phyloP scores from a whole-genome alignment of 2,797 vertebrate genomes.

The Artibeus jamaicensis region DNA sequence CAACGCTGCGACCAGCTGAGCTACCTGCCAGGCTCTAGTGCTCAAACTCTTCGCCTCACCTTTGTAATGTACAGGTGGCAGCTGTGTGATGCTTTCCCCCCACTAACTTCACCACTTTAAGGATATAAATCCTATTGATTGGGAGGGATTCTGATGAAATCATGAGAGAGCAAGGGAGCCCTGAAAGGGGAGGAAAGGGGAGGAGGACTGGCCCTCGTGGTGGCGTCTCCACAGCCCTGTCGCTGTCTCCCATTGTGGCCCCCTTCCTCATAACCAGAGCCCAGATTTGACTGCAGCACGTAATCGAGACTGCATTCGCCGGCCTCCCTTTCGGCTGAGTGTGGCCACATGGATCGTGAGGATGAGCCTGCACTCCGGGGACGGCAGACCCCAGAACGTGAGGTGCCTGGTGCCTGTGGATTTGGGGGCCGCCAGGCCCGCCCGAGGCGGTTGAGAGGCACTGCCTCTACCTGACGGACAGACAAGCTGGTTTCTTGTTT shows the following conservation, averaged over 20 bases:
- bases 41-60: not conserved
- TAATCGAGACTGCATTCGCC: not conserved
- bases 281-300: not conserved
- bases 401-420: not conserved
- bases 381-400: no score
- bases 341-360: not conserved
- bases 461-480: not conserved
- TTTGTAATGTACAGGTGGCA: not conserved
- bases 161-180: not conserved
- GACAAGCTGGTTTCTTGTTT: not conserved
- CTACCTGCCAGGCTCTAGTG: not conserved
- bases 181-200: not conserved
- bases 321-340: not conserved
- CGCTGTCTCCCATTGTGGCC: no score
- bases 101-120: not conserved
- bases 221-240: not conserved
- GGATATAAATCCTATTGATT: not conserved
- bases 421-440: not conserved
- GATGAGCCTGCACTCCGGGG: not conserved
- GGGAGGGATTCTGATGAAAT: not conserved
- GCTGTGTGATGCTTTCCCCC: not conserved
- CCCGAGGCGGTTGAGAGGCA: fast-evolving
- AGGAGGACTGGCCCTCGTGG: fast-evolving
- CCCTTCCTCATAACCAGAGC: not conserved
- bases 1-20: not conserved